These are phyloP conservation scores for Dendronephthya gigantea DNA, from an alignment of 64 coral and sea anemone genomes.

Conservation along the genomic window DNA sequence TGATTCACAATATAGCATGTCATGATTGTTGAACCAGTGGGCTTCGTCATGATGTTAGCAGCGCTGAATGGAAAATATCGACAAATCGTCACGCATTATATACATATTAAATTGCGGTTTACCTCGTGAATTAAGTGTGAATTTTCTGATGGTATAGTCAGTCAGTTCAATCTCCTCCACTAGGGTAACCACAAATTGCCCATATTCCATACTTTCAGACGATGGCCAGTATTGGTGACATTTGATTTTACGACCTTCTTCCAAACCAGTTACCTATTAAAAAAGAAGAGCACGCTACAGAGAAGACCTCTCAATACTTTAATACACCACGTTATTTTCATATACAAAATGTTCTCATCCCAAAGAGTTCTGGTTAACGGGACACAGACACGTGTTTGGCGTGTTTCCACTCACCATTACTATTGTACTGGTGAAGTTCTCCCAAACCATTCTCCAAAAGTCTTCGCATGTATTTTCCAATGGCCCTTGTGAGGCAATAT, in stretches of 20 bases:
- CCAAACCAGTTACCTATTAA: constrained; percentile 72
- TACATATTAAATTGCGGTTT: neutral
- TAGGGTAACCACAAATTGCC: constrained; percentile 39
- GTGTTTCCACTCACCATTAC: neutral
- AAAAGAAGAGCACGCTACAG: too few relatives aligned
- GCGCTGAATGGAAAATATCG: too few relatives aligned
- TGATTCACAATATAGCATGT: neutral
- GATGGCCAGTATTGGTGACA: constrained; percentile 92
- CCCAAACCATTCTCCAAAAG: constrained; percentile 13
- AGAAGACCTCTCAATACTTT: too few relatives aligned
- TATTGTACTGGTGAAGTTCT: neutral
- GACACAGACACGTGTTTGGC: neutral
- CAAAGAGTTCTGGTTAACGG: too few relatives aligned
- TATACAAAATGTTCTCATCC: too few relatives aligned
- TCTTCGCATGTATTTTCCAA: constrained; percentile 10
- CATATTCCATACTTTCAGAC: constrained; percentile 31
- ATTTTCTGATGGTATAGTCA: constrained; percentile 67
- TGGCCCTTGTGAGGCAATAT: neutral
- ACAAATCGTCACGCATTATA: too few relatives aligned
- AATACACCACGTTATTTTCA: too few relatives aligned
- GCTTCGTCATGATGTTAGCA: too few relatives aligned
- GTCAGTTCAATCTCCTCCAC: constrained; percentile 57
- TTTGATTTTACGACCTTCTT: constrained; percentile 74
- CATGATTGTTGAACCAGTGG: neutral
- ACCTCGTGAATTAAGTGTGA: constrained; percentile 33